Evolutionary conservation across 2,113 vertebrate genomes (phyloP).

Genomic region (Cebus imitator): DNA sequence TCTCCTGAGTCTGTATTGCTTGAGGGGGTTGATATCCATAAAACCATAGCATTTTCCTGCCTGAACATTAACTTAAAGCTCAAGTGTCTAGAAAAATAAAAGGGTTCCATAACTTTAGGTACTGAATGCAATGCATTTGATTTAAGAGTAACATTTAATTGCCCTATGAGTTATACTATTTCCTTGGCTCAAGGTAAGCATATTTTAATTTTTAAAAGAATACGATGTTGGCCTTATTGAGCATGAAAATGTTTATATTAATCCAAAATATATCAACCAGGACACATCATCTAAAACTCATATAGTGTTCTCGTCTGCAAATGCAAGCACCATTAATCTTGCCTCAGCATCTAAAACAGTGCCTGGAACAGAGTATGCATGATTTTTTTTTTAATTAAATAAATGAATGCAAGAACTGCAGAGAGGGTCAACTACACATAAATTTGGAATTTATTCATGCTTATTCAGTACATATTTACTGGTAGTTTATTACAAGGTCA

Average conservation of each 20-base stretch:
- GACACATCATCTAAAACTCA: neutral
- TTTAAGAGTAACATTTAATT: neutral
- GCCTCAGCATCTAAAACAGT: neutral
- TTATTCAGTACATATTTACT: neutral
- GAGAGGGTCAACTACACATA: neutral
- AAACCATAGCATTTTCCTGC: conserved; percentile 45
- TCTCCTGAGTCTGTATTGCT: conserved; percentile 47
- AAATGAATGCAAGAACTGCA: neutral
- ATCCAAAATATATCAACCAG: neutral
- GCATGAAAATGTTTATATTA: neutral
- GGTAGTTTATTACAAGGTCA: neutral
- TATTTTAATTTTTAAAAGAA: neutral
- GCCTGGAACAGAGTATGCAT: neutral
- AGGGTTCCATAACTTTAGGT: neutral
- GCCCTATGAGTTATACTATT: neutral
- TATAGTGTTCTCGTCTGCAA: neutral
- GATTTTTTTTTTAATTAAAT: neutral
- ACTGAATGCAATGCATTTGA: neutral
- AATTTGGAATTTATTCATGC: neutral
- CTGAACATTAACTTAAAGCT: conserved; percentile 39
- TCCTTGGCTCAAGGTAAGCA: neutral
- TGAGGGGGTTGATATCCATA: conserved; percentile 27
- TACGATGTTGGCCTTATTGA: neutral
- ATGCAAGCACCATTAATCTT: neutral
- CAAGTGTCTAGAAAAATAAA: conserved; percentile 35